Conservation (phyloP, 2,113 vertebrate species). For the Saccopteryx bilineata region DNA sequence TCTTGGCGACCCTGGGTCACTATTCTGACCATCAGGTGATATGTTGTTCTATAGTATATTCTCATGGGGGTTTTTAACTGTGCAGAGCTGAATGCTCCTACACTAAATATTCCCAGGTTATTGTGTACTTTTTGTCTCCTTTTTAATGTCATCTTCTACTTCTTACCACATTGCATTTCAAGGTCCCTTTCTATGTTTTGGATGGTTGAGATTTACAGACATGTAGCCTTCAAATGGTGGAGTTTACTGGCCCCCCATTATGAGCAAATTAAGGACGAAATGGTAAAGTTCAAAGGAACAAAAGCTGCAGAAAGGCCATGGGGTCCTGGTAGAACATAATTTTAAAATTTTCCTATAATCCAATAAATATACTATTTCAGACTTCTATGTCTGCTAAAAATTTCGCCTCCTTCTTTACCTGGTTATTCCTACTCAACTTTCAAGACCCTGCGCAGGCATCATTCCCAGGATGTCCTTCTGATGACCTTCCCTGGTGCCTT, state of each 20-base stretch:
- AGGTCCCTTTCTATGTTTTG: not conserved
- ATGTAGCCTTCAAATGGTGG: not conserved
- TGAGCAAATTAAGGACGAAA: not conserved
- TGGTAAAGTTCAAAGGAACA: conserved; percentile 37
- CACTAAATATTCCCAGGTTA: not conserved
- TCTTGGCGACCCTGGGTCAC: not conserved
- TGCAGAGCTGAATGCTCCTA: not conserved
- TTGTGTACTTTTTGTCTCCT: conserved; percentile 1
- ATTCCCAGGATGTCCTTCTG: not conserved
- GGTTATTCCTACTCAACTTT: not conserved
- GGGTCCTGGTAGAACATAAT: conserved; percentile 1
- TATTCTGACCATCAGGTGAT: not conserved
- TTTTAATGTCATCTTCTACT: not conserved
- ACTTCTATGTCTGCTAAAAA: not conserved
- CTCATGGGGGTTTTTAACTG: not conserved
- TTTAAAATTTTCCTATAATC: conserved; percentile 30
- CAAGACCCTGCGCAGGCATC: not conserved
- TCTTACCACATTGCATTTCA: not conserved
- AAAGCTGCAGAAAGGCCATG: conserved; percentile 15
- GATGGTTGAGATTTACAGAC: conserved; percentile 19
- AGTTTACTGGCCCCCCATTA: not conserved
- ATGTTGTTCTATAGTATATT: not conserved
- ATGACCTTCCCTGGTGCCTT: not conserved
- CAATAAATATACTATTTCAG: not conserved
- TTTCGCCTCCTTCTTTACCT: not conserved